Evolutionary conservation across 2,888 invertebrate genomes (phyloP), one percentile per base, ranked within the genome.

Genomic region (Mythimna loreyi): DNA sequence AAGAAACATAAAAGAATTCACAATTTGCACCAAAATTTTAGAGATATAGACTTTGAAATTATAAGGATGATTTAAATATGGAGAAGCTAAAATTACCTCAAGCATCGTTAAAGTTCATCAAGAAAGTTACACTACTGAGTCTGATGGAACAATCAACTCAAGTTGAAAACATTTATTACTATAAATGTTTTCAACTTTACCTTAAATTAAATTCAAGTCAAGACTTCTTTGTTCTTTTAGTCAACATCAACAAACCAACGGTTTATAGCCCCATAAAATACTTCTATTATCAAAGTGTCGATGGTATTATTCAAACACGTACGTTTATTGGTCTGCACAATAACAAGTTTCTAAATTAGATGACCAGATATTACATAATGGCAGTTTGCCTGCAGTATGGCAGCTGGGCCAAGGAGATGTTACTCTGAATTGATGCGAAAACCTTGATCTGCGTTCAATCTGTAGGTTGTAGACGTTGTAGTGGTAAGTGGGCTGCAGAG

Each of bases 321-420:
- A 25, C n/a, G 16, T 78, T 65, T 64, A 70, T 74, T 63, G 45
- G 64, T n/a, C 19, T 7, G 25, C 47, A 52, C 33, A 64, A 58
- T 68, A 68, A 58, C 64, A 50, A 67, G 72, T 60, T 72, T 70
- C 69, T 80, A 69, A 73, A 80, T 80, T 67, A 71, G 80, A 72
- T 76, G 76, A 71, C 53, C 76, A 72, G 72, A 59, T 58, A 50
- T 80, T 73, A 23, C 77, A 77, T 74, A 74, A 77, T 64, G 40
- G 47, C n/a, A 61, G 28, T 71, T 70, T 40, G 36, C 16, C 21
- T 67, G 66, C 67, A 61, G n/a, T 66, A 53, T 63, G 30, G 5
- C n/a, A 23, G 60, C 30, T 40, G 50, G 73, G 70, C 80, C 80
- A 79, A 81, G 82, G 79, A 64, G 70, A 80, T 66, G 57, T 45